Conservation (phyloP, 2,797 vertebrate genomes). For the Rhynchonycteris naso region DNA sequence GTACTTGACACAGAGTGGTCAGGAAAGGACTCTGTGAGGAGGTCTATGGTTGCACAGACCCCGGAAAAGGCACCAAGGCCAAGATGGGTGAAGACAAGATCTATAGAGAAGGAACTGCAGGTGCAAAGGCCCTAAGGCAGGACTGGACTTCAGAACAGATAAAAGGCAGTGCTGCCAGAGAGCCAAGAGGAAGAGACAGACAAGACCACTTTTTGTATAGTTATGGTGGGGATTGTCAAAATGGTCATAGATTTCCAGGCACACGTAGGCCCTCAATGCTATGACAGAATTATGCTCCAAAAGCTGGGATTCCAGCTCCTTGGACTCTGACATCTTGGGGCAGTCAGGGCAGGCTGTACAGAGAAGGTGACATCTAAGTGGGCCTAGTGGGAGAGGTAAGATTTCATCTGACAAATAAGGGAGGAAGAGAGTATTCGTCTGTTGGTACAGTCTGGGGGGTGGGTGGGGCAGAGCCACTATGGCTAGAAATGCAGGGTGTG, state of each 20-base stretch:
- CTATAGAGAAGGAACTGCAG: not conserved
- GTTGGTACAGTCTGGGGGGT: not conserved
- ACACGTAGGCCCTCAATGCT: not conserved
- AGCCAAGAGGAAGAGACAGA: not conserved
- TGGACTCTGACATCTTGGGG: not conserved
- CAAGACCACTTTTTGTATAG: not conserved
- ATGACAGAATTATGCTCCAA: not conserved
- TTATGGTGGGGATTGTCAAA: not conserved
- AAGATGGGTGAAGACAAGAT: not conserved
- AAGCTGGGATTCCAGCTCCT: not conserved
- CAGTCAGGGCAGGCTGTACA: not conserved
- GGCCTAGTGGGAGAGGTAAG: not conserved
- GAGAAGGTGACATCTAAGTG: not conserved
- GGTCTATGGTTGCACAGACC: not conserved
- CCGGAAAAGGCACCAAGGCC: not conserved
- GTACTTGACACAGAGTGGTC: not conserved
- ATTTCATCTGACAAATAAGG: not conserved
- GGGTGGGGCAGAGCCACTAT: not conserved
- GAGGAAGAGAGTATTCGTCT: not conserved
- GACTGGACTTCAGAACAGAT: not conserved
- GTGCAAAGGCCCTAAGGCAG: slow-evolving; percentile 23
- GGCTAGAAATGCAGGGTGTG: not conserved
- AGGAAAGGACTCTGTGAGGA: not conserved
- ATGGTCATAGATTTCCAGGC: not conserved
- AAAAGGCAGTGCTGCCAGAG: not conserved